phyloP scores from a whole-genome alignment of 2,113 vertebrate genomes.

The Lucifuga dentata region DNA sequence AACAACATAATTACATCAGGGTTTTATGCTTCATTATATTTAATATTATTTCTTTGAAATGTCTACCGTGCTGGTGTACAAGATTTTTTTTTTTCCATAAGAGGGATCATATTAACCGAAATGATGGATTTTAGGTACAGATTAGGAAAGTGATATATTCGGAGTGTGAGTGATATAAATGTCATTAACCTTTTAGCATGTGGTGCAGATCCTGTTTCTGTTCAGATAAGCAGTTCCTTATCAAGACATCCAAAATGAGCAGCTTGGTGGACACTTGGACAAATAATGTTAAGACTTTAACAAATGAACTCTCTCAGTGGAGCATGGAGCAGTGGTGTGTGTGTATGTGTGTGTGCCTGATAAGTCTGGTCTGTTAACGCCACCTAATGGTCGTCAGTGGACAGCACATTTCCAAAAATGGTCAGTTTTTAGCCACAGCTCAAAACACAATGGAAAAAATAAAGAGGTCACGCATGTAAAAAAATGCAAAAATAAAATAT shows the following conservation, averaged over 20 bases:
- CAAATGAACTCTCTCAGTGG: neutral
- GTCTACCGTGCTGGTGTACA: constrained; percentile 2
- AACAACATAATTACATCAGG: constrained; percentile 20
- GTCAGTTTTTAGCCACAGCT: constrained; percentile 53
- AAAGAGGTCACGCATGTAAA: too few relatives aligned
- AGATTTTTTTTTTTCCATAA: neutral
- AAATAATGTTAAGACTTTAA: neutral
- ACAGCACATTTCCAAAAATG: constrained; percentile 3
- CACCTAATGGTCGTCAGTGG: constrained; percentile 56
- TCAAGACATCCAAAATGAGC: neutral
- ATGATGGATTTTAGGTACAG: constrained; percentile 9
- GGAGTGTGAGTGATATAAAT: neutral
- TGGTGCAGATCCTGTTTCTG: constrained; percentile 22
- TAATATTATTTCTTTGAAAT: constrained; percentile 42
- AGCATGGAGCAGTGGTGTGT: neutral
- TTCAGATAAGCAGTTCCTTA: neutral
- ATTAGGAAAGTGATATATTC: constrained; percentile 3
- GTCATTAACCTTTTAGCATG: neutral
- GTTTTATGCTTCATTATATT: constrained; percentile 43
- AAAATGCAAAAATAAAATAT: too few relatives aligned
- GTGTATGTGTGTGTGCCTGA: neutral
- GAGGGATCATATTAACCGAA: neutral
- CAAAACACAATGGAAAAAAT: too few relatives aligned
- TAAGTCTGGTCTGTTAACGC: constrained; percentile 19
- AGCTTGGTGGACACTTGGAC: neutral